A percentile compares a stretch with the other conserved stretches of the same genome.
Evolutionary conservation across 2,888 invertebrate species (phyloP).

Genomic region (Alitta virens): DNA sequence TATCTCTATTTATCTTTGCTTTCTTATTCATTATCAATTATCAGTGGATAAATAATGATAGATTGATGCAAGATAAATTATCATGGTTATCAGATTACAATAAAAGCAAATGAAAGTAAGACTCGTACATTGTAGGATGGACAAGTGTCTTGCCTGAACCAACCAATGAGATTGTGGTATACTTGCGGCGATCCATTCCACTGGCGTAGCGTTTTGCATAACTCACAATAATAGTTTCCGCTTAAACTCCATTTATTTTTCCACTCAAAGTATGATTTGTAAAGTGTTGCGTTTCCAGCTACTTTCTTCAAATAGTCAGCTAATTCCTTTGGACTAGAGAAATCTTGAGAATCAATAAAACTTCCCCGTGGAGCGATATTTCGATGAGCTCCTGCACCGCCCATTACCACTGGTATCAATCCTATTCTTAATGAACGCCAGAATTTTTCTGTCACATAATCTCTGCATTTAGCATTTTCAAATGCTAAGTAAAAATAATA

Average conservation of each 20-base stretch:
- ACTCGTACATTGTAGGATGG: not conserved
- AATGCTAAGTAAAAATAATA: conserved; percentile 20
- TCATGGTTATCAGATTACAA: no score
- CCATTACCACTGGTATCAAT: conserved; percentile 15
- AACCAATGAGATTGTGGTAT: not conserved
- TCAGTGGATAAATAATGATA: no score
- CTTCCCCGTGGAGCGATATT: not conserved
- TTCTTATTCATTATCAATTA: no score
- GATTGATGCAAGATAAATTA: no score
- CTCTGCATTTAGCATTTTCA: conserved; percentile 18
- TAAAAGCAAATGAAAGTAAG: not conserved
- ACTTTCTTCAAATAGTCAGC: conserved; percentile 13
- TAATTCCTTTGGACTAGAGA: conserved; percentile 3
- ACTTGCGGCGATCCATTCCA: not conserved
- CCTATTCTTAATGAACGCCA: conserved; percentile 8
- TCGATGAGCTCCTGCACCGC: conserved; percentile 3
- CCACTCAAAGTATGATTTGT: not conserved
- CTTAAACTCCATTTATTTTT: not conserved
- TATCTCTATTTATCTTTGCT: no score
- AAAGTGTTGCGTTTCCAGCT: conserved; percentile 1
- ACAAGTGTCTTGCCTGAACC: not conserved
- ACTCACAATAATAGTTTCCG: not conserved
- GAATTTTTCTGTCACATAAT: conserved; percentile 21
- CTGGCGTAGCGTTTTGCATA: not conserved
- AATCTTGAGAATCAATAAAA: conserved; percentile 7